A percentile compares a stretch with the other conserved stretches of the same genome.
Evolutionary conservation across 1,140 invertebrate species (phyloP).

Genomic region (Cotesia glomerata): DNA sequence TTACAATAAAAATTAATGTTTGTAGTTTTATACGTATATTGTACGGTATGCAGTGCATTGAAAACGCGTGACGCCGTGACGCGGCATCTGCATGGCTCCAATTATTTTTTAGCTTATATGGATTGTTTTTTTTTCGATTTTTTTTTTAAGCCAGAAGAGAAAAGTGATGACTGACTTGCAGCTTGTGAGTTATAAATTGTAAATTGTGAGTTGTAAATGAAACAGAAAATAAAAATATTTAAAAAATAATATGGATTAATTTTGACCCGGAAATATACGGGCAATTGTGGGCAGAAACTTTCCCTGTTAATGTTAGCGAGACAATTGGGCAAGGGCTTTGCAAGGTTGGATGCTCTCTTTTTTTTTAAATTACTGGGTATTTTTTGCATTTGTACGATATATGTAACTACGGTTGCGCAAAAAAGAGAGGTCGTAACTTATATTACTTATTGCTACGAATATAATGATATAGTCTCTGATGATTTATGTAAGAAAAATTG

Average conservation of each 20-base stretch:
- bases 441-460: background rate
- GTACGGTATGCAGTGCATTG: no score
- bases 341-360: background rate
- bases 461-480: background rate
- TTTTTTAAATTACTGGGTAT: conserved; percentile 6
- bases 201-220: background rate
- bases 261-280: background rate
- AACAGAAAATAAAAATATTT: background rate
- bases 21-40: background rate
- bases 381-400: background rate
- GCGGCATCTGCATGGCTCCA: background rate
- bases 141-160: background rate
- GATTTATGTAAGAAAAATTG: no score
- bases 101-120: conserved; percentile 23
- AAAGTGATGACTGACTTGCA: background rate
- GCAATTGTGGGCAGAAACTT: background rate
- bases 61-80: conserved; percentile 23
- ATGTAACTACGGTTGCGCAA: background rate
- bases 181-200: no score
- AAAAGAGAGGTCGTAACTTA: background rate
- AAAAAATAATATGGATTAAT: background rate
- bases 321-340: conserved; percentile 2
- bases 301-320: background rate
- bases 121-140: background rate
- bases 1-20: background rate